Evolutionary conservation across 2,113 vertebrate species (phyloP).

Genomic region (Turdus rufiventris): DNA sequence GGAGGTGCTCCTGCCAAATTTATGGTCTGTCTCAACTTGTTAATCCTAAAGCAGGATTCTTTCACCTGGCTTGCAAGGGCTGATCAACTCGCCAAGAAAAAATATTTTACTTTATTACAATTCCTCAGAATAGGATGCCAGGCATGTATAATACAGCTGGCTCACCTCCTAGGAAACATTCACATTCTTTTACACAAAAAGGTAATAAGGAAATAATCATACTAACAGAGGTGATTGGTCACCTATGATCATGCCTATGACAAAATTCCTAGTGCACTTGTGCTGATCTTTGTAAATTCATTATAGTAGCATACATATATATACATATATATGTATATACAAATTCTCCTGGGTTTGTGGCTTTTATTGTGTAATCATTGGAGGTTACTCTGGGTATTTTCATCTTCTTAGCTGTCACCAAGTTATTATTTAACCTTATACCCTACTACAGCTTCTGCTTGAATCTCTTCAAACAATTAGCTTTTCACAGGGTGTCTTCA

Average conservation of each 20-base stretch:
- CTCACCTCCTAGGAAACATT: not conserved
- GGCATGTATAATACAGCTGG: not conserved
- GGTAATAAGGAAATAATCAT: not conserved
- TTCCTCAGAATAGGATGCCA: not conserved
- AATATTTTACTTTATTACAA: not conserved
- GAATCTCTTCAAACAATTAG: not conserved
- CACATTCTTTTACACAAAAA: not conserved
- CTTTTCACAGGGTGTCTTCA: not conserved
- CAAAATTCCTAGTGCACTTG: not conserved
- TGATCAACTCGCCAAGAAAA: not conserved
- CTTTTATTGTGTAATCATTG: not conserved
- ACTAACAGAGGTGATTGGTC: not conserved
- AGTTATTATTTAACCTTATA: not conserved
- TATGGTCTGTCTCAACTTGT: not conserved
- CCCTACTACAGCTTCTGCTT: not conserved
- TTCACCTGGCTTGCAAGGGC: not conserved
- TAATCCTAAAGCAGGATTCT: not conserved
- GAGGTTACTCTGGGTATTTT: not conserved
- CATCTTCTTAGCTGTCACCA: not conserved
- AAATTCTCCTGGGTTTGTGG: not conserved
- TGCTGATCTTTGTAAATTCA: not conserved
- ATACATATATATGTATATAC: not conserved
- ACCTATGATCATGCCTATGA: too few relatives aligned
- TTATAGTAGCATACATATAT: not conserved
- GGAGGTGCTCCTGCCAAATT: not conserved